phyloP scores from a whole-genome alignment of 2,888 invertebrate species.

The Eupsilia transversa region DNA sequence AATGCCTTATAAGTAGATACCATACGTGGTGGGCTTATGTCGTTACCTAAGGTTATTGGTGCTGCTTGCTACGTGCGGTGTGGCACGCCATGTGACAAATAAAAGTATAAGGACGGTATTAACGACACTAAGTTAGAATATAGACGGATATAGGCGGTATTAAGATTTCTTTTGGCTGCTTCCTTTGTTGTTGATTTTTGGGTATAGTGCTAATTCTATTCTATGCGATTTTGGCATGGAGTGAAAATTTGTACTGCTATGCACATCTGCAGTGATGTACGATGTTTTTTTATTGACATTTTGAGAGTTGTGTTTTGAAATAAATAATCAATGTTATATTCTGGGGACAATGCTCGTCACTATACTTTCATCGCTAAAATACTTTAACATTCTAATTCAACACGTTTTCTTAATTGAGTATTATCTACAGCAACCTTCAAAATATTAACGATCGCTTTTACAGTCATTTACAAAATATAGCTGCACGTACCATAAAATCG shows the following conservation, averaged over 20 bases:
- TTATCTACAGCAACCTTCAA: conserved; percentile 23
- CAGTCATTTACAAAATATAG: conserved; percentile 29
- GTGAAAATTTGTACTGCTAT: not conserved
- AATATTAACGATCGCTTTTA: conserved; percentile 21
- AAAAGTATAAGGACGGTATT: conserved; percentile 43
- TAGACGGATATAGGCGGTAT: conserved; percentile 31
- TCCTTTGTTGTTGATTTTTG: conserved; percentile 12
- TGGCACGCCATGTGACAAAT: conserved; percentile 53
- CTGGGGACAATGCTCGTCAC: not conserved
- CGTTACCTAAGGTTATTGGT: conserved; percentile 71
- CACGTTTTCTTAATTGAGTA: not conserved
- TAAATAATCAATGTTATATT: not conserved
- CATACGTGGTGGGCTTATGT: conserved; percentile 75
- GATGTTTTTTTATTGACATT: not conserved
- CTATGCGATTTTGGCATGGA: not conserved
- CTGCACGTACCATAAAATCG: conserved; percentile 47
- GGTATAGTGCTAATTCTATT: not conserved
- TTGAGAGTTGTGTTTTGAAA: not conserved
- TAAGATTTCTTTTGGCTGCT: conserved; percentile 24
- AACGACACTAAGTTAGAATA: conserved; percentile 39
- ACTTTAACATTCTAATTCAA: not conserved
- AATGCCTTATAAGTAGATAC: conserved; percentile 87
- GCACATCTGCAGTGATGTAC: not conserved
- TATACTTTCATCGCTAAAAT: too few relatives aligned
- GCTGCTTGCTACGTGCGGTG: conserved; percentile 64